Evolutionary conservation across 1,140 invertebrate species (phyloP).

Genomic region (Calliphora vicina): DNA sequence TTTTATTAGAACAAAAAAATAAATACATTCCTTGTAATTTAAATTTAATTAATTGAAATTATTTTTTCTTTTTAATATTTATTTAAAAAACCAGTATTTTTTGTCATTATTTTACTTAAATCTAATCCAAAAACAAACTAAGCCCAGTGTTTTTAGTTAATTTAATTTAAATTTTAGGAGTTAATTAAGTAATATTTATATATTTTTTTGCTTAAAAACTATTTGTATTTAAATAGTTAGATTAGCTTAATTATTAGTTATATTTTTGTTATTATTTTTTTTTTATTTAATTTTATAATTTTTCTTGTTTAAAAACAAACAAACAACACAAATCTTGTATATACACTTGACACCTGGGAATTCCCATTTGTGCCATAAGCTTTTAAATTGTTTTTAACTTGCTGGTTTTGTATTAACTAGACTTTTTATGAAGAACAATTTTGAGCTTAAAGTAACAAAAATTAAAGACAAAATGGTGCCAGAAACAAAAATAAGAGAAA

Average conservation of each 20-base stretch:
- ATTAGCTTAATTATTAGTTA: constrained; percentile 16
- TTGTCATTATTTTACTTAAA: background rate
- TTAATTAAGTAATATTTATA: background rate
- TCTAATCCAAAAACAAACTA: background rate
- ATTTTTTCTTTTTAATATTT: background rate
- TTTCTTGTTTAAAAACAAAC: background rate
- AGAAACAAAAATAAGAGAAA: background rate
- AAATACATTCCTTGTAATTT: no score
- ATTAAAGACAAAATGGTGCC: background rate
- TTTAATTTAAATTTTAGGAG: background rate
- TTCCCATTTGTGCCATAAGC: constrained; percentile 37
- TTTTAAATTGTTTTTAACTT: constrained; percentile 6
- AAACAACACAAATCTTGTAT: background rate
- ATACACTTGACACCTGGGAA: constrained; percentile 25
- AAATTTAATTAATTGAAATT: no score
- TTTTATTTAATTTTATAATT: constrained; percentile 5
- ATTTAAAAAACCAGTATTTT: constrained; percentile 14
- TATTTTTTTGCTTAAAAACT: background rate
- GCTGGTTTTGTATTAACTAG: no score
- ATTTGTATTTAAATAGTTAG: background rate
- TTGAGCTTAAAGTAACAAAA: background rate
- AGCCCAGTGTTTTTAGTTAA: background rate
- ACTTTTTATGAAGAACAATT: background rate
- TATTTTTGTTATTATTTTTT: constrained; percentile 9
- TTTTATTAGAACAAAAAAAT: background rate